Evolutionary conservation across 2,797 vertebrate genomes (phyloP).

Genomic region (Melanotaenia nigrans): DNA sequence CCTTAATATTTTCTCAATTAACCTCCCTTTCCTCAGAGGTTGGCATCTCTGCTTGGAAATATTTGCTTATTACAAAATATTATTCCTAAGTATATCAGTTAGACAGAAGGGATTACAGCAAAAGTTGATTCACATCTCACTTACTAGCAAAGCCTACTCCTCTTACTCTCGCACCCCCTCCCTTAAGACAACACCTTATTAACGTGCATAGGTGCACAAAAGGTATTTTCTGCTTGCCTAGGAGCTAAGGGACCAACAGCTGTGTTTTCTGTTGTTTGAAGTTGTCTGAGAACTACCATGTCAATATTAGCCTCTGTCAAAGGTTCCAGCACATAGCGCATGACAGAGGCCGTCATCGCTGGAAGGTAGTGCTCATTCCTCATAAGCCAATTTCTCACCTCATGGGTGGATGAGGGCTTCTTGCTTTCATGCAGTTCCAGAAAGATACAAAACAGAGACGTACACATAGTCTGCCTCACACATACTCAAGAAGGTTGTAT

Average conservation of each 20-base stretch:
- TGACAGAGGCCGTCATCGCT: constrained; percentile 73
- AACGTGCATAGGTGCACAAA: constrained; percentile 66
- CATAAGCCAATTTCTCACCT: constrained; percentile 57
- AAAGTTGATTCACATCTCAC: constrained; percentile 63
- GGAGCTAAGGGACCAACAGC: constrained; percentile 66
- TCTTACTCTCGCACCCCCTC: constrained; percentile 34
- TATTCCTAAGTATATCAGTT: constrained; percentile 78
- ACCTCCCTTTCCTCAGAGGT: constrained; percentile 78
- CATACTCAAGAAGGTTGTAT: constrained; percentile 43
- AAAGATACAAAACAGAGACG: constrained; percentile 50
- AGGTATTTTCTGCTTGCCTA: constrained; percentile 57
- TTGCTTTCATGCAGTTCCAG: constrained; percentile 68
- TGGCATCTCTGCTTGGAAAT: constrained; percentile 77
- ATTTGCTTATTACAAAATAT: constrained; percentile 72
- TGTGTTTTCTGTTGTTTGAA: constrained; percentile 64
- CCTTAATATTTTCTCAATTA: constrained; percentile 84
- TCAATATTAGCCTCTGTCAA: constrained; percentile 68
- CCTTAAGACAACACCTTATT: constrained; percentile 68
- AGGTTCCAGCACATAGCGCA: constrained; percentile 46
- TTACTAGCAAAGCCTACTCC: constrained; percentile 34
- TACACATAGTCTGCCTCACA: constrained; percentile 38
- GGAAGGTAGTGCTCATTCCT: constrained; percentile 65
- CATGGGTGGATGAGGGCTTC: constrained; percentile 59
- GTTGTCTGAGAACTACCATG: constrained; percentile 65
- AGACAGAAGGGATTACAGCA: constrained; percentile 58